A percentile compares a stretch with the other conserved stretches of the same genome.
These are phyloP conservation scores for Sinotaia quadrata DNA, from an alignment of 2,888 invertebrate species.

Conservation along the genomic window DNA sequence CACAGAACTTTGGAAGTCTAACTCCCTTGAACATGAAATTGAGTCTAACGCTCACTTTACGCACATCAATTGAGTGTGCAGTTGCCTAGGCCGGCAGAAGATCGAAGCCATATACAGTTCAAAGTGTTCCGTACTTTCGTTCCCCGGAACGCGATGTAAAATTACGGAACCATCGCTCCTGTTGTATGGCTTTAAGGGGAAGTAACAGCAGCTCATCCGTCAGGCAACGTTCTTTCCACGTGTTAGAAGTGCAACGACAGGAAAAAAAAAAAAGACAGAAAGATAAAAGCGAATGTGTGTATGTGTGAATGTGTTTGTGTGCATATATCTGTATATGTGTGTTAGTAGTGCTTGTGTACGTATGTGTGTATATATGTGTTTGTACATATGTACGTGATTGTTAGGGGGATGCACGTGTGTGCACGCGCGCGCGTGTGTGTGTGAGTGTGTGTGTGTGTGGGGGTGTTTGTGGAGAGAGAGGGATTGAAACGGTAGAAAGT, in stretches of 20 bases:
- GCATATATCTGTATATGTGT: neutral
- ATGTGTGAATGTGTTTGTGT: neutral
- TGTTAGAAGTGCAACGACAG: neutral
- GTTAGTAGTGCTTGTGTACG: neutral
- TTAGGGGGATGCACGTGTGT: neutral
- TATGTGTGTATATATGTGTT: neutral
- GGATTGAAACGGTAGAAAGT: neutral
- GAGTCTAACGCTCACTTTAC: no score
- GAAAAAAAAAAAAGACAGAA: neutral
- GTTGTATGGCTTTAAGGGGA: no score
- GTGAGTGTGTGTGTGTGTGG: neutral
- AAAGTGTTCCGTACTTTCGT: no score
- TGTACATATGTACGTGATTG: neutral
- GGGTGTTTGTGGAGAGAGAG: neutral
- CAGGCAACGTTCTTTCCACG: no score
- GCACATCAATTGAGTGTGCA: no score
- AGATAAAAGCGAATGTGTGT: neutral
- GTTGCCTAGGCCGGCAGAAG: no score
- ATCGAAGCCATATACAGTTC: no score
- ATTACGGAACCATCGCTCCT: no score
- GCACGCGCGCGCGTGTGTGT: neutral
- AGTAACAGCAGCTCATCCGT: no score
- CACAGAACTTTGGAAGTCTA: no score
- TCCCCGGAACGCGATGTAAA: no score
- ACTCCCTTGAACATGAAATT: no score